A percentile compares a stretch with the other conserved stretches of the same genome.
These are phyloP conservation scores for Aricia agestis DNA, from an alignment of 1,140 invertebrate species.

Conservation along the genomic window DNA sequence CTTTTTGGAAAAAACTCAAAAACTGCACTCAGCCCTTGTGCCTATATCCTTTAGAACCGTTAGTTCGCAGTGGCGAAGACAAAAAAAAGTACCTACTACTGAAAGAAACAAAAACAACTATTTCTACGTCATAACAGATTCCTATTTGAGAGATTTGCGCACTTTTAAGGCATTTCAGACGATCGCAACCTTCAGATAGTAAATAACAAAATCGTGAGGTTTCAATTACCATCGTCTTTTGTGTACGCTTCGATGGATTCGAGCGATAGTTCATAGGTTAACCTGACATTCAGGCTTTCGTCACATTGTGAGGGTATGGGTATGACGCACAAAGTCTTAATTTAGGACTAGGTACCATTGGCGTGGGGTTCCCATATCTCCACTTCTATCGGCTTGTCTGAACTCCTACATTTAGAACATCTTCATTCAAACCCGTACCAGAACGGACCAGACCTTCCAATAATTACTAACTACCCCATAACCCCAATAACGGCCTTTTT, in stretches of 20 bases:
- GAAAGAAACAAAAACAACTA: background rate
- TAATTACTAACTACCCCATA: too few species aligned
- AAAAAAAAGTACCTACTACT: too few species aligned
- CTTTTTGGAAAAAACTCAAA: too few species aligned
- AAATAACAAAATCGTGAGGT: conserved; percentile 1
- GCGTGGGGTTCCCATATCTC: too few species aligned
- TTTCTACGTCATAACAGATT: background rate
- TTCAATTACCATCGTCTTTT: background rate
- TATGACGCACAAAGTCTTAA: background rate
- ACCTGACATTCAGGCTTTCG: background rate
- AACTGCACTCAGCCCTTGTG: too few species aligned
- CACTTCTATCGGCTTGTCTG: too few species aligned
- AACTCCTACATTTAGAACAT: too few species aligned
- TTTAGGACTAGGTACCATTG: background rate
- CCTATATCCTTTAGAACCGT: too few species aligned
- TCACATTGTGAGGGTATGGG: background rate
- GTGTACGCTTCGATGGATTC: background rate
- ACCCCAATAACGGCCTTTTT: too few species aligned
- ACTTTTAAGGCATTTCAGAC: background rate
- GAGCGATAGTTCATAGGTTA: background rate
- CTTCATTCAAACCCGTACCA: too few species aligned
- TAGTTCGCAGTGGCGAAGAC: too few species aligned
- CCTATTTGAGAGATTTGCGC: background rate
- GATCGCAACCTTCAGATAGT: background rate
- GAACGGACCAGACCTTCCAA: too few species aligned